Evolutionary conservation across 2,113 vertebrate species (phyloP), one percentile per base, ranked within the genome.

Genomic region (Gadus chalcogrammus): DNA sequence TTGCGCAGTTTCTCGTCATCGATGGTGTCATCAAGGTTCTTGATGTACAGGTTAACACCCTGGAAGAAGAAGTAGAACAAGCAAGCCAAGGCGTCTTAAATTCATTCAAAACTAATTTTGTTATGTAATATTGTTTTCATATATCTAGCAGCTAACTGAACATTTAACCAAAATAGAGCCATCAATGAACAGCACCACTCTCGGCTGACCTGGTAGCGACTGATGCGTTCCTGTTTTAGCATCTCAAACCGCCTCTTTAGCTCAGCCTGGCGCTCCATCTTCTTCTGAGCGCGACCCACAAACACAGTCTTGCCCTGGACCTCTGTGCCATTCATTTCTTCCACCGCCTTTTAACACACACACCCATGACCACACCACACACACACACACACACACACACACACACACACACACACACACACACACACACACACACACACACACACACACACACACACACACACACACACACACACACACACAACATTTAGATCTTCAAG

Each of bases 11-110:
- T 99, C 88, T 99, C 97, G 80, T 99, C 97, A 60, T 99, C 96
- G 52, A 99, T 99, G 65, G 96, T 99, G 90, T 99, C 97, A 85
- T 99, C 97, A 70, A 99, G 84, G 86, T 99, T 99, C 89, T 99
- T 99, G 84, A 99, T 99, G 87, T 99, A 99, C 15, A 99, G 90
- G 85, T 99, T 99, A 67, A 99, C 97, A 73, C 97, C 97, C 97
- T 99, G 88, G 79, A 17, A 16, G 72, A 72, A 78, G 11, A 12
- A 5, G 69, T 38, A 63, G 31, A 60, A 61, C 7, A 5, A 20
- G 38, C 38, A 76, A 4, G 70, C 22, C 18, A 56, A 59, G 8
- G 24, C 62, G 27, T 35, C 16, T 42, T 5, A 17, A 65, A n/a
- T 27, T n/a, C 15, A n/a, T 56, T 42, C 38, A 11, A 42, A 42